These are phyloP conservation scores for Tragelaphus buxtoni DNA, from an alignment of 2,113 vertebrate species.

Conservation along the genomic window DNA sequence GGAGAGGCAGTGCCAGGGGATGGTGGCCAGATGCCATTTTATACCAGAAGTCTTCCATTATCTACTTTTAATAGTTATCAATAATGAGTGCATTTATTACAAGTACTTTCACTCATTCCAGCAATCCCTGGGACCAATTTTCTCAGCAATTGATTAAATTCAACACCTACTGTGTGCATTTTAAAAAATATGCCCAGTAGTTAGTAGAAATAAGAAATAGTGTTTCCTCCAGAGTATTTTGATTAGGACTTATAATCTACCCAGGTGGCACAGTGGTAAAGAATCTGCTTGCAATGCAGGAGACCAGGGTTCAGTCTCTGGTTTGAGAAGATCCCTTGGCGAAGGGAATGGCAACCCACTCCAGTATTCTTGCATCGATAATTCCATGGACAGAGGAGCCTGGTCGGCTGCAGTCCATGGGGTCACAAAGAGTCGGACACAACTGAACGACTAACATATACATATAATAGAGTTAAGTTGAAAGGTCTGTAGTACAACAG, in stretches of 20 bases:
- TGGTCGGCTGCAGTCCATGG: neutral
- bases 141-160: neutral
- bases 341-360: neutral
- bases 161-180: neutral
- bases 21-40: conserved; percentile 24
- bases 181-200: neutral
- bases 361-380: neutral
- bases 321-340: neutral
- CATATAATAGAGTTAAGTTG: neutral
- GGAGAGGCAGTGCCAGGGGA: neutral
- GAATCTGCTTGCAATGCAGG: neutral
- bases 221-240: neutral
- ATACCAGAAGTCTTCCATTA: conserved; percentile 4
- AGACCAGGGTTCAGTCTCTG: neutral
- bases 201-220: neutral
- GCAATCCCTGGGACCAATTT: neutral
- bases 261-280: neutral
- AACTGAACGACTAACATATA: neutral
- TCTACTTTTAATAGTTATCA: neutral
- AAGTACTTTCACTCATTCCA: neutral
- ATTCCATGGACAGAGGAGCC: neutral
- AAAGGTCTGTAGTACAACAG: neutral
- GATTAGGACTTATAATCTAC: neutral
- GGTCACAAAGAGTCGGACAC: neutral
- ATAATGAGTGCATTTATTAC: neutral